Base-by-base conservation (phyloP, 92 coral and sea anemone species). In the Phenganax stokvisi region DNA sequence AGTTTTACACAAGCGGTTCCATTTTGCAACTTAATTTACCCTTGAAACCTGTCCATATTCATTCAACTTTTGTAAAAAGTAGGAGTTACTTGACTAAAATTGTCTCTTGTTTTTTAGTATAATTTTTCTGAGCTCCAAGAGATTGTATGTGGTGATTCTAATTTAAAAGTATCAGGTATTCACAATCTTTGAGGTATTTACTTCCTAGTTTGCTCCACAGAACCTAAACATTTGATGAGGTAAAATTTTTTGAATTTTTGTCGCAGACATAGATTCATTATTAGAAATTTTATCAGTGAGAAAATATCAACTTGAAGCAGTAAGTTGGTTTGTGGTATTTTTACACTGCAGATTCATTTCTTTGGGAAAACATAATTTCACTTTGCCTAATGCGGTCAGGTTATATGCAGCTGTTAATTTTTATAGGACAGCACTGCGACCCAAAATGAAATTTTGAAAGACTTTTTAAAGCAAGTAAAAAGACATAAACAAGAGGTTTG, bases 401-500 rank as follows among this genome's bases (percentile, higher is more conserved):
- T 25, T 6, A 8, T 7, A 0, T 6, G 20, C 8, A 12, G 2
- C 13, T 56, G 28, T 55, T 54, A 10, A 8, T 44, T 51, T 25
- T 29, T 54, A 51, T 53, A 93, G 97, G 97, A 93, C 75, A 87
- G 98, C 73, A 90, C 90, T 72, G 98, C 98, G 76, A 91, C 90
- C 12, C 98, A 93, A 79, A 91, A 93, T 85, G 97, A 91, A 80
- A 85, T 93, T 37, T 85, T 93, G 10, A 87, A 89, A 62, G 91
- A 91, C 78, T 93, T 93, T 76, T 87, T 93, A 59, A 85, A 87
- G 28, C 94, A 93, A 88, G 98, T 93, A 2, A 93, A 93, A 69
- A 82, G 91, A 9, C 98, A 91, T 84, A 93, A 93, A 60, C 97
- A 93, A 91, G 98, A 93, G 90, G 98, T 93, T 69, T 27, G 55